Percentiles rank a stretch among this genome's conserved stretches.
These are phyloP conservation scores for Acleris holmiana DNA, from an alignment of 2,888 invertebrate species.

Conservation along the genomic window DNA sequence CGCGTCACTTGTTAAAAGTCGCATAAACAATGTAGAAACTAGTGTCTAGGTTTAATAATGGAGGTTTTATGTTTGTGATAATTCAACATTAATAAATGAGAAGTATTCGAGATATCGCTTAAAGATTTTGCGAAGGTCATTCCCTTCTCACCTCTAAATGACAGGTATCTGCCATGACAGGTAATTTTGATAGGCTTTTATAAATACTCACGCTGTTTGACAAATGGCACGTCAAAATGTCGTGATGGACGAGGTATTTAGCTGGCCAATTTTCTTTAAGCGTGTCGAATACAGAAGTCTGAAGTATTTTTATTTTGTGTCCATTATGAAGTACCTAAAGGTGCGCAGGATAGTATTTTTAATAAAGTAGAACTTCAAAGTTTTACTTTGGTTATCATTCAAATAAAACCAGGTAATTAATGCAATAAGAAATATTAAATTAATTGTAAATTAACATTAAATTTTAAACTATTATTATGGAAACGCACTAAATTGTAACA, in stretches of 20 bases:
- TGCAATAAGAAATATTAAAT: too few species aligned
- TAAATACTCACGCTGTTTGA: slow-evolving; percentile 20
- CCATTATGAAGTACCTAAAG: slow-evolving; percentile 5
- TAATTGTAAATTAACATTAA: too few species aligned
- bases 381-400: slow-evolving; percentile 11
- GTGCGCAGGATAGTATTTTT: slow-evolving; percentile 8
- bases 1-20: slow-evolving; percentile 24
- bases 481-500: too few species aligned
- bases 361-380: slow-evolving; percentile 17
- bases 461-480: too few species aligned
- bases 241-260: slow-evolving; percentile 16
- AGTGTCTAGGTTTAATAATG: slow-evolving; percentile 21
- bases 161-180: slow-evolving; percentile 7
- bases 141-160: slow-evolving; percentile 21
- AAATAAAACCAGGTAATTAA: too few species aligned
- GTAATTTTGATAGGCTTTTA: slow-evolving; percentile 17
- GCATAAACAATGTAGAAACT: slow-evolving; percentile 1
- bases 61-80: slow-evolving; percentile 8
- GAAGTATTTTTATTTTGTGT: neutral
- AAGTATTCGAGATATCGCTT: slow-evolving; percentile 7
- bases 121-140: slow-evolving; percentile 27
- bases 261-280: neutral
- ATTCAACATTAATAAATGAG: neutral
- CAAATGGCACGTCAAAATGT: slow-evolving; percentile 18
- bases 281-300: neutral